Conservation (phyloP, 2,888 invertebrate genomes). For the Dasypolia templi region DNA sequence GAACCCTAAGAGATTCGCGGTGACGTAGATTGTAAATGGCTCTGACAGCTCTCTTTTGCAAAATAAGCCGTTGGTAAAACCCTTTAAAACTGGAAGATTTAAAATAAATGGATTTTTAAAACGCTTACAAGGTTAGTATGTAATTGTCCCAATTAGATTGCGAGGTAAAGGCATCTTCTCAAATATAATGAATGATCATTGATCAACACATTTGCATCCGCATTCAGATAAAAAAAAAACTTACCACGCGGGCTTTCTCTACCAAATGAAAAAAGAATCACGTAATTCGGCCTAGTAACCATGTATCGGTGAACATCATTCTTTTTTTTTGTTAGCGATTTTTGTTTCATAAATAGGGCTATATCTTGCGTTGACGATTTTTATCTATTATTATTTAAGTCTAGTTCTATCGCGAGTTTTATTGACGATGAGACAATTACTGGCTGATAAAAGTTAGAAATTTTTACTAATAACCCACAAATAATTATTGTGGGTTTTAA, state of each 20-base stretch:
- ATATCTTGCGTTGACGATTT: not conserved
- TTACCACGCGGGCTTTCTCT: not conserved
- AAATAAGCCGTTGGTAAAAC: slow-evolving; percentile 36
- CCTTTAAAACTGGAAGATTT: slow-evolving; percentile 28
- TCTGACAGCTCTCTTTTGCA: too few relatives aligned
- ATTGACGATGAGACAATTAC: not conserved
- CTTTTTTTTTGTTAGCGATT: too few relatives aligned
- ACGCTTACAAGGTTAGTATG: not conserved
- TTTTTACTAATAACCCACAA: not conserved
- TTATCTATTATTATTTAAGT: not conserved
- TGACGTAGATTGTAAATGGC: too few relatives aligned
- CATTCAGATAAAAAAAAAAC: not conserved
- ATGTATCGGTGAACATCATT: not conserved
- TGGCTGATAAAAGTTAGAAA: not conserved
- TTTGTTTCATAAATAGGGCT: too few relatives aligned
- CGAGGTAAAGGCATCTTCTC: not conserved
- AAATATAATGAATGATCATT: not conserved
- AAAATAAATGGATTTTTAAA: slow-evolving; percentile 40
- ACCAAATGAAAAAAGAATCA: not conserved
- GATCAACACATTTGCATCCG: not conserved
- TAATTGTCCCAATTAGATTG: slow-evolving; percentile 11
- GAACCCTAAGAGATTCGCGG: too few relatives aligned
- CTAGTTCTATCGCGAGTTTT: not conserved
- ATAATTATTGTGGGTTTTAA: not conserved
- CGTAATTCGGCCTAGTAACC: not conserved